Evolutionary conservation across 2,888 invertebrate species (phyloP).

Genomic region (Polydrusus pterygomalis): DNA sequence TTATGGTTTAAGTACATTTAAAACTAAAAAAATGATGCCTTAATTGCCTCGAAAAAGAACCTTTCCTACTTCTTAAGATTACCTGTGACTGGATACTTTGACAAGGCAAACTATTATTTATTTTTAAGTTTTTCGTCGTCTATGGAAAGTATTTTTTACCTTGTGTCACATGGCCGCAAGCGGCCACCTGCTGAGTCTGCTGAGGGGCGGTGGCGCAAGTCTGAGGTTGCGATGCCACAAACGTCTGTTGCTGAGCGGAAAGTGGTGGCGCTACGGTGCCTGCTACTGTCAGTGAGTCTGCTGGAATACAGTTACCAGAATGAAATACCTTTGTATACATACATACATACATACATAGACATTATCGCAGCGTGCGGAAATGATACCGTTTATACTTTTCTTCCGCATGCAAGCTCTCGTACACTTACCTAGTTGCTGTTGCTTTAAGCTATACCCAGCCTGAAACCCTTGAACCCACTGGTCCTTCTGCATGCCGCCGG

Average conservation of each 20-base stretch:
- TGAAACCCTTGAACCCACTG: constrained; percentile 67
- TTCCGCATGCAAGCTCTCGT: too few relatives aligned
- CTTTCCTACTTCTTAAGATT: too few relatives aligned
- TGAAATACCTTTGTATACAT: neutral
- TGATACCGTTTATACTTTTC: too few relatives aligned
- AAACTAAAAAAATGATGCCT: too few relatives aligned
- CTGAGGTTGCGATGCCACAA: constrained; percentile 42
- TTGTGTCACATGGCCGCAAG: constrained; percentile 52
- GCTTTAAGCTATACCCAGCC: constrained; percentile 70
- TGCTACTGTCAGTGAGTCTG: constrained; percentile 52
- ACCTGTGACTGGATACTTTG: too few relatives aligned
- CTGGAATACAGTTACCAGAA: constrained; percentile 16
- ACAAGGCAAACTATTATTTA: too few relatives aligned
- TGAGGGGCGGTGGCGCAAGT: constrained; percentile 49
- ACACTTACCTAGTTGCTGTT: constrained; percentile 67
- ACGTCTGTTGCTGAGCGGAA: constrained; percentile 41
- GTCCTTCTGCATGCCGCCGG: constrained; percentile 56
- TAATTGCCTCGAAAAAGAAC: too few relatives aligned
- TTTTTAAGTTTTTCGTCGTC: too few relatives aligned
- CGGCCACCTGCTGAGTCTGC: constrained; percentile 58
- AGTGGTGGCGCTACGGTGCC: constrained; percentile 48
- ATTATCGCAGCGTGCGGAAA: too few relatives aligned
- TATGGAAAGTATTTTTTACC: constrained; percentile 36
- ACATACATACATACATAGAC: too few relatives aligned
- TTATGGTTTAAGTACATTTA: too few relatives aligned